These are phyloP conservation scores for Auanema sp. DNA, from an alignment of 2,888 invertebrate species.

Conservation along the genomic window DNA sequence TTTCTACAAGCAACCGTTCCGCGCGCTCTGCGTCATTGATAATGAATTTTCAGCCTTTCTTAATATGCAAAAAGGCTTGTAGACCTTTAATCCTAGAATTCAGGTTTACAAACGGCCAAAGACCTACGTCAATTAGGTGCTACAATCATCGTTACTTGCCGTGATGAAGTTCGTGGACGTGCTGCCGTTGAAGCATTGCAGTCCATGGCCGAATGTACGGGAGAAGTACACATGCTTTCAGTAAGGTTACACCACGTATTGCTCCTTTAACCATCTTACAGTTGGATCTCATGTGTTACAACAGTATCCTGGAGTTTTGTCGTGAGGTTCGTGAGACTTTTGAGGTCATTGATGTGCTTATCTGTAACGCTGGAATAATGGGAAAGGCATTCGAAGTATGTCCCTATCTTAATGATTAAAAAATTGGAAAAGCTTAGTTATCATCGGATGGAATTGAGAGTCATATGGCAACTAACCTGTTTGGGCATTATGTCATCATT, in stretches of 20 bases:
- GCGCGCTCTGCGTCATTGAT: neutral
- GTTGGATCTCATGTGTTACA: constrained; percentile 43
- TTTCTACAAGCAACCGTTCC: too few species aligned
- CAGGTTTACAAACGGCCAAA: constrained; percentile 51
- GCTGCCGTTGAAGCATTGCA: constrained; percentile 22
- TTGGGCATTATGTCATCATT: constrained; percentile 83
- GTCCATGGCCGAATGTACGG: neutral
- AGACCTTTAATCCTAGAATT: neutral
- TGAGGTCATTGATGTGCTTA: constrained; percentile 73
- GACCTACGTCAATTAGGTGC: constrained; percentile 37
- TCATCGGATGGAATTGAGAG: constrained; percentile 75
- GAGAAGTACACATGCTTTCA: too few species aligned
- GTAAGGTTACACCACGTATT: neutral
- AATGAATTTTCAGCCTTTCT: neutral
- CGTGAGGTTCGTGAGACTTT: constrained; percentile 28
- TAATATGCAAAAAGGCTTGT: neutral
- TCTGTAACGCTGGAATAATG: constrained; percentile 81
- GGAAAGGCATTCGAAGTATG: constrained; percentile 66
- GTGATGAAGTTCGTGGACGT: constrained; percentile 31
- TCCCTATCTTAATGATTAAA: neutral
- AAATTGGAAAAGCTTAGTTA: constrained; percentile 68
- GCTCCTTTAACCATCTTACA: constrained; percentile 18
- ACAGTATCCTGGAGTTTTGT: constrained; percentile 32
- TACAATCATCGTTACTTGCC: constrained; percentile 41
- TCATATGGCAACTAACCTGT: constrained; percentile 80